Evolutionary conservation across 2,888 invertebrate species (phyloP).

Genomic region (Idaea dimidiata): DNA sequence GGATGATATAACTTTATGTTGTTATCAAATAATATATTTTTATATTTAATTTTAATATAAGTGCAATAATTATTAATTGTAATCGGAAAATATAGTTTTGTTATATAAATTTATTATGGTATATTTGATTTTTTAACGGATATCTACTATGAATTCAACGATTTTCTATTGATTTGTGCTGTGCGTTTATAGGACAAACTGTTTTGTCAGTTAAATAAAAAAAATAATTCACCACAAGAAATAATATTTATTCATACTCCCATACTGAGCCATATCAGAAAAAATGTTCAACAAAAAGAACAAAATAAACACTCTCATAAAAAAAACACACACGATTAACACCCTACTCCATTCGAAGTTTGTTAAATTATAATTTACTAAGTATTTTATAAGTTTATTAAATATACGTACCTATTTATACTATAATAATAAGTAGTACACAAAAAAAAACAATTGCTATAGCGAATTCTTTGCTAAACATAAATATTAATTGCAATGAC

Average conservation of each 20-base stretch:
- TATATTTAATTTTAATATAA: conserved; percentile 8
- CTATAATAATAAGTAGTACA: no score
- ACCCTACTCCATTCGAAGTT: neutral
- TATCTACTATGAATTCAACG: neutral
- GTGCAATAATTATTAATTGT: neutral
- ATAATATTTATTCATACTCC: neutral
- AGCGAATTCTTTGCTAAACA: no score
- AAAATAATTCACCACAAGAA: neutral
- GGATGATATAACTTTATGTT: neutral
- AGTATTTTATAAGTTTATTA: neutral
- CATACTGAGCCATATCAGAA: neutral
- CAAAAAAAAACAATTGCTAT: no score
- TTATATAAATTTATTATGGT: neutral
- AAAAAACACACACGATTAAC: neutral
- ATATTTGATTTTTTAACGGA: neutral
- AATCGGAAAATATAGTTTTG: neutral
- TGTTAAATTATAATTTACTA: neutral
- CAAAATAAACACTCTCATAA: neutral
- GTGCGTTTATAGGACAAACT: neutral
- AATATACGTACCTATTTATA: neutral
- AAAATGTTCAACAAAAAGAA: neutral
- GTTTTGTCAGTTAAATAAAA: neutral
- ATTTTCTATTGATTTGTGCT: no score
- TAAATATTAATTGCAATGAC: no score
- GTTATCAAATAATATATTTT: neutral